Conservation (phyloP, 2,797 vertebrate genomes). For the Salmo trutta region DNA sequence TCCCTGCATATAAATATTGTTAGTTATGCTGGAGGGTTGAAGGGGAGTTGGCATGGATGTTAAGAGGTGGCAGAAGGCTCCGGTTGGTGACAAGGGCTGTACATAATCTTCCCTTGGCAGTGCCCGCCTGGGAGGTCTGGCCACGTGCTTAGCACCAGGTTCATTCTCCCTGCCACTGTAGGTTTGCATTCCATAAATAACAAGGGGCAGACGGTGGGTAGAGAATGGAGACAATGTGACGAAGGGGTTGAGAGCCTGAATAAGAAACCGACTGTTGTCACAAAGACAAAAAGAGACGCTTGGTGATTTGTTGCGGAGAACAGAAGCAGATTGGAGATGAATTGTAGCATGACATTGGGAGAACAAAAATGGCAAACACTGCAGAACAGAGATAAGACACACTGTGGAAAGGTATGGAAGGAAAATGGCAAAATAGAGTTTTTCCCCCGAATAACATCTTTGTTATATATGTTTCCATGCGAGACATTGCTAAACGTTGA, state of each 20-base stretch:
- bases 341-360: constrained; percentile 77
- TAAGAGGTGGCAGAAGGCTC: constrained; percentile 37
- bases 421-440: constrained; percentile 58
- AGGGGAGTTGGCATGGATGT: not conserved
- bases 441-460: constrained; percentile 47
- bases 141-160: constrained; percentile 20
- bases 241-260: constrained; percentile 70
- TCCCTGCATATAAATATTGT: constrained; percentile 22
- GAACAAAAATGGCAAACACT: constrained; percentile 78
- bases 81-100: constrained; percentile 48
- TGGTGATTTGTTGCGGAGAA: constrained; percentile 76
- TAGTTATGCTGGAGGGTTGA: constrained; percentile 32
- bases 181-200: constrained; percentile 71
- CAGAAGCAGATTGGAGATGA: constrained; percentile 76
- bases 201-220: constrained; percentile 62
- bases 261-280: constrained; percentile 74
- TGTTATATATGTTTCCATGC: constrained; percentile 40
- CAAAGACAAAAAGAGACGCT: constrained; percentile 77
- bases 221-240: constrained; percentile 74
- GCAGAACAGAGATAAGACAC: constrained; percentile 75
- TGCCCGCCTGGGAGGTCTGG: constrained; percentile 40
- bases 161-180: constrained; percentile 47
- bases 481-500: constrained; percentile 19
- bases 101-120: constrained; percentile 56
- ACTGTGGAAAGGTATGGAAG: constrained; percentile 57